Evolutionary conservation across 2,888 invertebrate species (phyloP).

Genomic region (Sipunculus nudus): DNA sequence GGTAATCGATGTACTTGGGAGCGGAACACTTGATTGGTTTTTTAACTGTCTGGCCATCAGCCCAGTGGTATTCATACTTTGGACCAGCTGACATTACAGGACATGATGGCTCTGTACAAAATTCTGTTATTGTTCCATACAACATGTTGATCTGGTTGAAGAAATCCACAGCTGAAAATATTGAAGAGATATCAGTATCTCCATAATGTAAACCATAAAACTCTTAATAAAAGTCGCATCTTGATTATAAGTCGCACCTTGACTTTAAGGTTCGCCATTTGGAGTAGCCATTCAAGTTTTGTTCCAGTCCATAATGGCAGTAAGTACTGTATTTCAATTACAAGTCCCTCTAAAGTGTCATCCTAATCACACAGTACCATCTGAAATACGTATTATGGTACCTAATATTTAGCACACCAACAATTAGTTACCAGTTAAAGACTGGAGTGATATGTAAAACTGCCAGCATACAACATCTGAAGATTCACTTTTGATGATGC

Average conservation of each 20-base stretch:
- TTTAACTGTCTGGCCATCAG: conserved; percentile 94
- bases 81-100: conserved; percentile 99
- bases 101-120: conserved; percentile 96
- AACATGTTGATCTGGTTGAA: conserved; percentile 99
- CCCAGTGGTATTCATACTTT: conserved; percentile 99
- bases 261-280: too few species aligned
- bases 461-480: too few species aligned
- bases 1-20: conserved; percentile 98
- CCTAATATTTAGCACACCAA: too few species aligned
- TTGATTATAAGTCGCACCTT: background rate
- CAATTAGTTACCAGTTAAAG: too few species aligned
- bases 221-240: background rate
- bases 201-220: background rate
- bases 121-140: conserved; percentile 99
- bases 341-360: too few species aligned
- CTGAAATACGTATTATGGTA: too few species aligned
- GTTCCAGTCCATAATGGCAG: too few species aligned
- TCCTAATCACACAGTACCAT: too few species aligned
- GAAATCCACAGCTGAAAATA: conserved; percentile 92
- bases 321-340: too few species aligned
- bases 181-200: too few species aligned
- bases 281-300: background rate
- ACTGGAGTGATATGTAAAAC: too few species aligned
- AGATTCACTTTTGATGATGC: too few species aligned
- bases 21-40: conserved; percentile 99